Base-by-base conservation (phyloP, 2,888 invertebrate species). In the Calameuta filiformis region DNA sequence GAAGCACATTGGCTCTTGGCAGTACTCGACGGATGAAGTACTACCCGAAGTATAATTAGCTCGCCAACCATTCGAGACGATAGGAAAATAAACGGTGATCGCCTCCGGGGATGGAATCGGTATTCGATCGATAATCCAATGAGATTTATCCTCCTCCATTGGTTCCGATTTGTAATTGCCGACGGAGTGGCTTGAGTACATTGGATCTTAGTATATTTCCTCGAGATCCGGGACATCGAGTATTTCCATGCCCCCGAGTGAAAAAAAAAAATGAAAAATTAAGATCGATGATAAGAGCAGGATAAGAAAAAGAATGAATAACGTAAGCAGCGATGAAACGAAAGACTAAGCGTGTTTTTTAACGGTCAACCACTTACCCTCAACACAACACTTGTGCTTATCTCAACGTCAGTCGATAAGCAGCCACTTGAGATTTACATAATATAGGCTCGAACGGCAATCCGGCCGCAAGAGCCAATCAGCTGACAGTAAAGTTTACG, bases 101-200 rank as follows among this genome's bases (percentile, higher is more conserved):
- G 56, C 56, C 56, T 56, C 23, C 23, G 56, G 56, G 23, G 23
- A 6, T 56, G 23, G 9, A 56, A 79, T 73, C 78, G 79, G 76
- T 81, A 81, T 83, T 83, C 81, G 82, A 83, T 84, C 79, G 84
- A 81, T 83, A 79, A 73, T 81, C 82, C 82, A 85, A 85, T 85
- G 82, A 85, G 83, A 85, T 84, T 85, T 9, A 56, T 56, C 56
- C 23, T 40, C 40, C 40, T 23, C 56, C 56, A 23, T 56, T 56
- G 56, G 56, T 71, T 78, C 75, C 78, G 78, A 75, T 34, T 31
- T 31, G 71, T 31, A 71, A 71, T 30, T 71, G 23, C 23, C 9
- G 56, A 9, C 56, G 23, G 56, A 56, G 56, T 56, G 9, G 56
- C 9, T 56, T 23, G 23, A 56, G 56, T 23, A 56, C 9, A 56